Percentiles rank a stretch among this genome's conserved stretches.
phyloP scores from a whole-genome alignment of 2,113 vertebrate species.

The Eleginops maclovinus region DNA sequence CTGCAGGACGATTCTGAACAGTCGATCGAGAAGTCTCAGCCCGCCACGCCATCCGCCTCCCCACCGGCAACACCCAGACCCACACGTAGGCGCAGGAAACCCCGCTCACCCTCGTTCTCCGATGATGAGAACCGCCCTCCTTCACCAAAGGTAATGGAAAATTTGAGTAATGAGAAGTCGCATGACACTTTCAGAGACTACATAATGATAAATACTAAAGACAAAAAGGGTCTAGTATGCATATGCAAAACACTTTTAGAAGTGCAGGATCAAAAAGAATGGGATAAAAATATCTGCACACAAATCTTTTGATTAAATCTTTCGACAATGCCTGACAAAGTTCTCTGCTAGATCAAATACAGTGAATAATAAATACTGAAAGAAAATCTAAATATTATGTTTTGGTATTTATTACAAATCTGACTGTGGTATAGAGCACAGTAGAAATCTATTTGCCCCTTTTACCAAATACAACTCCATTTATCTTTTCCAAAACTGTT shows the following conservation, averaged over 20 bases:
- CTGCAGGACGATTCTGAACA: conserved; percentile 94
- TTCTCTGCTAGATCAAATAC: too few relatives aligned
- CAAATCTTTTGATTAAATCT: too few relatives aligned
- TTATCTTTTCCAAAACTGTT: background rate
- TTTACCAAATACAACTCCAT: background rate
- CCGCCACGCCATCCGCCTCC: conserved; percentile 91
- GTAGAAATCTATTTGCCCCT: background rate
- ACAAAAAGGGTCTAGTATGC: too few relatives aligned
- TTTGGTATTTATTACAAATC: background rate
- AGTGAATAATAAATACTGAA: background rate
- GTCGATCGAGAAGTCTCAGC: conserved; percentile 91
- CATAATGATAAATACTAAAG: background rate
- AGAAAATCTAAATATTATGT: background rate
- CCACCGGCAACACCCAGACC: conserved; percentile 87
- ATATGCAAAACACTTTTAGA: too few relatives aligned
- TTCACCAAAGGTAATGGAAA: conserved; percentile 89
- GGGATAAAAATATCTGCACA: too few relatives aligned
- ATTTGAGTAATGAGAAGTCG: too few relatives aligned
- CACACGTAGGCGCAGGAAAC: conserved; percentile 84
- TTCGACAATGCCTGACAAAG: too few relatives aligned
- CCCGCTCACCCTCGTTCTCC: conserved; percentile 90
- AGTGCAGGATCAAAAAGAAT: too few relatives aligned
- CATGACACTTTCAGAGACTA: background rate
- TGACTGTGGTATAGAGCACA: background rate
- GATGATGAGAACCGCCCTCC: conserved; percentile 95